Evolutionary conservation across 2,797 vertebrate species (phyloP), one percentile per base, ranked within the genome.

Genomic region (Megalops cyprinoides): DNA sequence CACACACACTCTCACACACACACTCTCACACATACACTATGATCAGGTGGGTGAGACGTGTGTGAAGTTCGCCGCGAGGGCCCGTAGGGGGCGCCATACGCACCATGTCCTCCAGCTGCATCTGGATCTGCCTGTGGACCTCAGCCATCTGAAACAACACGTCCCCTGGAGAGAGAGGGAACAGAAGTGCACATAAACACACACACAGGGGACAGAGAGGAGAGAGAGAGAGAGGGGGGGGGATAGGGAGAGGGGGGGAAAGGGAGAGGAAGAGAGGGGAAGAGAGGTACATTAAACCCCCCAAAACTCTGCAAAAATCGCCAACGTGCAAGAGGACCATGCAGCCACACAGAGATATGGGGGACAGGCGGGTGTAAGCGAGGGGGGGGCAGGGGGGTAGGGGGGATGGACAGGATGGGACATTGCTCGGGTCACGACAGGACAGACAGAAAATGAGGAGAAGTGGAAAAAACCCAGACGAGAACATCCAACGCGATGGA

Each of bases 91-190:
- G 84, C 86, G 75, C 81, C 82, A 93, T 93, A 91, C 90, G 93
- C 91, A 99, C 98, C 98, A 97, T 99, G 86, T 99, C 98, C 88
- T 99, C 98, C 74, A 99, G 90, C 92, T 99, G 98, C 89, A 98
- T 97, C 91, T 99, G 98, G 90, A 99, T 99, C 95, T 99, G 98
- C 89, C 98, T 92, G 94, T 99, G 98, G 86, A 99, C 98, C 86
- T 99, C 98, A 0, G 98, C 98, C 98, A 99, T 99, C 94, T 99
- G 98, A 94, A 99, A 99, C 79, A 99, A 96, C 83, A 99, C 97
- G 0, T 99, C 98, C 83, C 98, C 98, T 99, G 92, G 83, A 89
- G 87, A 90, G 76, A 91, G 81, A 89, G 78, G 89, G 60, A 49
- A 42, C 84, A 23, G 77, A 31, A 82, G 39, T 37, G 4, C 80